Evolutionary conservation across 2,888 invertebrate genomes (phyloP).

Genomic region (Cremastinae sp.): DNA sequence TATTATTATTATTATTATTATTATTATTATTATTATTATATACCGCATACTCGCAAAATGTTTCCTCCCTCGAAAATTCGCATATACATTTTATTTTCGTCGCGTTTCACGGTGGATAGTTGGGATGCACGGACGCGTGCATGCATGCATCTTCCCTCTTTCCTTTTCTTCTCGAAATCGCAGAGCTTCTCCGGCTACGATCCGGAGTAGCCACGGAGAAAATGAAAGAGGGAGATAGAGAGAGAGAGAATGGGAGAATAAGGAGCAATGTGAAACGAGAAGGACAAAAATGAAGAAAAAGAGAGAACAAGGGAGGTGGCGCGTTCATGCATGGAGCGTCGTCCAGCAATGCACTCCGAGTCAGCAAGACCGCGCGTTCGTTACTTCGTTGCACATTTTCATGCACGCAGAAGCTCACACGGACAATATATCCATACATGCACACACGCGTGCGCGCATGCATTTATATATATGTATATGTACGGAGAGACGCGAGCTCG

Average conservation of each 20-base stretch:
- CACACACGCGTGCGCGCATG: background rate
- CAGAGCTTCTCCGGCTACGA: slow-evolving; percentile 39
- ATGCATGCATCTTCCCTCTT: slow-evolving; percentile 34
- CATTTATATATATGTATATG: slow-evolving; percentile 5
- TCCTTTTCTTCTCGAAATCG: slow-evolving; percentile 17
- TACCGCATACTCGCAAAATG: background rate
- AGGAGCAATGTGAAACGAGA: slow-evolving; percentile 15
- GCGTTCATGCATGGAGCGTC: slow-evolving; percentile 53
- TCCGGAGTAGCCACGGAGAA: slow-evolving; percentile 27
- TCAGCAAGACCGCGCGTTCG: slow-evolving; percentile 44
- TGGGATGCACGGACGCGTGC: slow-evolving; percentile 38
- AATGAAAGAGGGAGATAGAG: slow-evolving; percentile 31
- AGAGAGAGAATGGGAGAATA: slow-evolving; percentile 6
- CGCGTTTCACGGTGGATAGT: slow-evolving; percentile 24
- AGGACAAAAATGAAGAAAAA: slow-evolving; percentile 10
- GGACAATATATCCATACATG: background rate
- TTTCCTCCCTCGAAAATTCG: background rate
- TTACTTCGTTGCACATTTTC: slow-evolving; percentile 23
- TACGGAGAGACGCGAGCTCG: background rate
- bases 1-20: no score
- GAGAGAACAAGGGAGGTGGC: slow-evolving; percentile 7
- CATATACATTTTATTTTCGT: slow-evolving; percentile 42
- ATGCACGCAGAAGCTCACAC: background rate
- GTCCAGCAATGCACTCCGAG: slow-evolving; percentile 41
- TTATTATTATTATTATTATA: background rate